Base-by-base conservation (phyloP, 2,888 invertebrate genomes). In the Macaria notata region DNA sequence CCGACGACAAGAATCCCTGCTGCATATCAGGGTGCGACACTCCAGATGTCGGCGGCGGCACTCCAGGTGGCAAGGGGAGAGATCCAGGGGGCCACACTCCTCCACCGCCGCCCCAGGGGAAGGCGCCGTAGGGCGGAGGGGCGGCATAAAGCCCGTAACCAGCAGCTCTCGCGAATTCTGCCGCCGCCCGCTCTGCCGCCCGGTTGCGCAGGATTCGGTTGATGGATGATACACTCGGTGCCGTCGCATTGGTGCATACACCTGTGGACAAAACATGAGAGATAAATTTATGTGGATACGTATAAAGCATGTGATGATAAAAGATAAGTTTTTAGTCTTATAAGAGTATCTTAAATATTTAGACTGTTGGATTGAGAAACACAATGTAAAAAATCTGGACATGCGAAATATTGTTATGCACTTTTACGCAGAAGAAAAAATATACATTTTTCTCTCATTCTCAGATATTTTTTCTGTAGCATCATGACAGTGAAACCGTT, bases 161-260 rank as follows among this genome's bases (percentile, higher is more conserved):
- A 0, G 98, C 97, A 0, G 97, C 97, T 9, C 98, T 92, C 0
- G 98, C 98, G 72, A 99, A 98, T 86, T 99, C 98, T 0, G 98
- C 98, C 0, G 98, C 98, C 0, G 98, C 98, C 4, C 98, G 92
- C 83, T 99, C 99, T 0, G 99, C 98, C 0, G 99, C 99, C 8
- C 99, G 94, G 82, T 99, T 99, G 64, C 99, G 92, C 54, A 99
- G 92, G 77, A 99, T 99, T 72, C 99, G 94, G 88, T 98, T 99
- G 84, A 99, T 99, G 68, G 98, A 98, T 75, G 98, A 98, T 3
- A 99, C 98, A 50, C 98, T 98, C 0, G 99, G 99, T 0, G 99
- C 98, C 29, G 98, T 98, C 50, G 96, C 96, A 81, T 98, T 98
- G 43, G 97, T 97, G 85, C 99, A 99, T 5, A 99, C 97, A 68